These are phyloP conservation scores for Anthoscopus minutus DNA, from an alignment of 2,113 vertebrate species.

Conservation along the genomic window DNA sequence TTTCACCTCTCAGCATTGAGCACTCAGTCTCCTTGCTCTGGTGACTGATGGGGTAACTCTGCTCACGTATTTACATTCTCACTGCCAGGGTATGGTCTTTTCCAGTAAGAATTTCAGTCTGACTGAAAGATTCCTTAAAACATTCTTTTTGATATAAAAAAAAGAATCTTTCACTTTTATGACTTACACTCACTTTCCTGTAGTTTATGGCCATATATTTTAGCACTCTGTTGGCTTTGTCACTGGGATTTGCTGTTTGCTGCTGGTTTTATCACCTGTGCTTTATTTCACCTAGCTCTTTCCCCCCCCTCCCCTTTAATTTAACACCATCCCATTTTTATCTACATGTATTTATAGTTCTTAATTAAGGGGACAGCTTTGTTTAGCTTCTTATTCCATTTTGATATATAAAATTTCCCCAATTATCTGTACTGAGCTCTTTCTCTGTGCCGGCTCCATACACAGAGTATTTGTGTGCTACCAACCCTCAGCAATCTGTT, in stretches of 20 bases:
- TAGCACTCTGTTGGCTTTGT: not conserved
- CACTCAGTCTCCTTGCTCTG: slow-evolving; percentile 2
- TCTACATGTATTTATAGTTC: not conserved
- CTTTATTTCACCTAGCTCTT: not conserved
- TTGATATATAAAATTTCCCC: not conserved
- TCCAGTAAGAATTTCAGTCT: not conserved
- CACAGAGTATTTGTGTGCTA: not conserved
- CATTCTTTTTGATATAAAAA: not conserved
- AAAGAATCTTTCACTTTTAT: not conserved
- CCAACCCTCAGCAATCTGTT: slow-evolving; percentile 16
- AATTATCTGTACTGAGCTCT: not conserved
- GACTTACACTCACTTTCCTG: not conserved
- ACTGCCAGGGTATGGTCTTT: not conserved
- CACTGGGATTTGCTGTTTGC: not conserved
- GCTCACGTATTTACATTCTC: slow-evolving; percentile 6
- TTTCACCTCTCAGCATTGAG: slow-evolving; percentile 28
- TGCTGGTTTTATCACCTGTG: not conserved
- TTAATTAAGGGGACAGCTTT: not conserved
- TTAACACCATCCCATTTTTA: not conserved
- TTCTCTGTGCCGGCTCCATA: not conserved
- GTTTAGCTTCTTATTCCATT: not conserved
- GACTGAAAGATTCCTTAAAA: slow-evolving; percentile 2
- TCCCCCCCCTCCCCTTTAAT: not conserved
- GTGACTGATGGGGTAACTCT: slow-evolving; percentile 13
- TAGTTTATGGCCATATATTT: not conserved